Base-by-base conservation (phyloP, 2,113 vertebrate species). In the Nothobranchius furzeri region DNA sequence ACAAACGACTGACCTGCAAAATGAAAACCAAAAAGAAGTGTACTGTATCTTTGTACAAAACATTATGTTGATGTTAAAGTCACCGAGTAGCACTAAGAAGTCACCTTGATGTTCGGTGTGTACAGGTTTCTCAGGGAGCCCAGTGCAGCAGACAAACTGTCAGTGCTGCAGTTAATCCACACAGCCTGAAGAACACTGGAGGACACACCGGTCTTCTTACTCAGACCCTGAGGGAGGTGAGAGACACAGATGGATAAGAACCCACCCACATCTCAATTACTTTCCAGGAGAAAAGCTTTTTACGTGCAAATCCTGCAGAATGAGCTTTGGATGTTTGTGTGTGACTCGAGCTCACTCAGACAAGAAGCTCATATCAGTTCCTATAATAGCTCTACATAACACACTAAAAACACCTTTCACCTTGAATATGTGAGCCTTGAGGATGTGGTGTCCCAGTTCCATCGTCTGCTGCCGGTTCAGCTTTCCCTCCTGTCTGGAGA, bases 381-480 rank as follows among this genome's bases (percentile, higher is more conserved):
- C 66, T 13, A 24, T 53, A 30, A 53, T 12, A n/a, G 14, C 12
- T 20, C 12, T n/a, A 11, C 9, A 60, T 14, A 61, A 40, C 40
- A 30, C 30, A 30, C 4, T 30, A 30, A 17, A 12, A 42, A 55
- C 1, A 54, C 10, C 72, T 88, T 17, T 60, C 93, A 98, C 98
- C 96, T 99, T 99, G 84, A 99, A 99, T 83, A 99, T 99, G 86
- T 99, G 98, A 15, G 98, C 98, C 90, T 99, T 99, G 54, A 99
- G 95, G 77, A 99, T 98, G 84, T 99, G 98, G 74, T 99, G 98
- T 50, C 98, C 98, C 3, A 99, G 95, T 88, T 99, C 98, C 95
- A 99, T 95, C 1, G 98, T 99, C 80, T 99, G 98, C 68, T 99
- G 98, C 17, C 97, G 95, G 87, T 98, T 99, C 85, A 99, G 86